Percentiles rank a stretch among this genome's conserved stretches.
Evolutionary conservation across 2,797 vertebrate species (phyloP).

Genomic region (Tragelaphus oryx): DNA sequence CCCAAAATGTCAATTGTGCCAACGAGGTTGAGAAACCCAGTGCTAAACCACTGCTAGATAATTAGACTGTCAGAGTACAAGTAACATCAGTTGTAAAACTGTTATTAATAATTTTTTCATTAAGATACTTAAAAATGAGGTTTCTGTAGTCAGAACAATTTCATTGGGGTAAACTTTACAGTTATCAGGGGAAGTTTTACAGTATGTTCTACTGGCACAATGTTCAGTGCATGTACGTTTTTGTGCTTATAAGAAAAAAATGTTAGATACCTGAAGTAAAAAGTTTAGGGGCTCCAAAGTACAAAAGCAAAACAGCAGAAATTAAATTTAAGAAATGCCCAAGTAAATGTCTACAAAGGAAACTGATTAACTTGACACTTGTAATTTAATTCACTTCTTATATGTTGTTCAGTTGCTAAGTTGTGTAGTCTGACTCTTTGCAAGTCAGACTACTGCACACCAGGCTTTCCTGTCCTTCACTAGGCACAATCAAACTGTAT

Average conservation of each 20-base stretch:
- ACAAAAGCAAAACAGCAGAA: conserved; percentile 21
- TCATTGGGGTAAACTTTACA: neutral
- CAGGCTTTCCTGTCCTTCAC: neutral
- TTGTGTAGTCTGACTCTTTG: neutral
- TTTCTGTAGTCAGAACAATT: neutral
- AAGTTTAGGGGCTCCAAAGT: neutral
- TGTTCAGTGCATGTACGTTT: neutral
- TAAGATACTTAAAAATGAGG: conserved; percentile 12
- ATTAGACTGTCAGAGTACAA: neutral
- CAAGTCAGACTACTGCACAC: neutral
- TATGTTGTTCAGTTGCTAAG: neutral
- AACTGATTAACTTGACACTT: neutral
- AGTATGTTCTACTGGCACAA: neutral
- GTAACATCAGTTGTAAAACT: neutral
- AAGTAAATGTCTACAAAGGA: neutral
- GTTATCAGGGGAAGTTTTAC: neutral
- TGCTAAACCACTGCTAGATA: neutral
- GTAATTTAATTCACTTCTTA: neutral
- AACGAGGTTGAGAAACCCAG: neutral
- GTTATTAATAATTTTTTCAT: conserved; percentile 22
- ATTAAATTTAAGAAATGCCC: neutral
- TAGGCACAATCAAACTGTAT: neutral
- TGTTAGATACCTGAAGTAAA: neutral
- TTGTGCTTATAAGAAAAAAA: neutral
- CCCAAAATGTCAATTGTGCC: neutral